Percentiles rank a stretch among this genome's conserved stretches.
These are phyloP conservation scores for Andrena hattorfiana DNA, from an alignment of 2,888 invertebrate species.

Conservation along the genomic window DNA sequence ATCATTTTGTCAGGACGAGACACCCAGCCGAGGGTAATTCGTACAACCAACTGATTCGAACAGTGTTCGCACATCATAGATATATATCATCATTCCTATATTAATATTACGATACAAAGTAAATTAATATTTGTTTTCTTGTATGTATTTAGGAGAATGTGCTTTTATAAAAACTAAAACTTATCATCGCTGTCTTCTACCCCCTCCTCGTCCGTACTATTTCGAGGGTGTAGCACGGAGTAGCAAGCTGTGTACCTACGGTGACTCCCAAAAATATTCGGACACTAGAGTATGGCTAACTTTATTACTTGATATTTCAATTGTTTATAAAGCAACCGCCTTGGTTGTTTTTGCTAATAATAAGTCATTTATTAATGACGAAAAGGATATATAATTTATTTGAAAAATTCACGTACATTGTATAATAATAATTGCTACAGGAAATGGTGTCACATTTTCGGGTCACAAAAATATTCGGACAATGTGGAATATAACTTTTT, in stretches of 20 bases:
- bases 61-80: conserved; percentile 73
- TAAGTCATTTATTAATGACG: too few relatives aligned
- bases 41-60: conserved; percentile 70
- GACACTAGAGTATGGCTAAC: too few relatives aligned
- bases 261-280: too few relatives aligned
- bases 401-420: too few relatives aligned
- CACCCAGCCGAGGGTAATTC: conserved; percentile 73
- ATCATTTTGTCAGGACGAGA: conserved; percentile 74
- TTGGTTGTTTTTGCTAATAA: too few relatives aligned
- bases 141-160: conserved; percentile 76
- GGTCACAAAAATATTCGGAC: too few relatives aligned
- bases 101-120: conserved; percentile 74
- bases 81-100: conserved; percentile 79
- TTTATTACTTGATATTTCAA: too few relatives aligned
- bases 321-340: too few relatives aligned
- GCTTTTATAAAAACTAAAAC: conserved; percentile 77
- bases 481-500: too few relatives aligned
- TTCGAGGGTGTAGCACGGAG: not conserved
- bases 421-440: too few relatives aligned
- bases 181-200: conserved; percentile 66
- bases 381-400: too few relatives aligned
- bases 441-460: too few relatives aligned
- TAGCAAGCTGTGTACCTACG: conserved; percentile 12
- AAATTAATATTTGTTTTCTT: conserved; percentile 74
- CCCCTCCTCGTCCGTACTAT: conserved; percentile 29